Percentiles rank a stretch among this genome's conserved stretches.
phyloP scores from a whole-genome alignment of 2,888 invertebrate genomes.

The Liposcelis brunnea region DNA sequence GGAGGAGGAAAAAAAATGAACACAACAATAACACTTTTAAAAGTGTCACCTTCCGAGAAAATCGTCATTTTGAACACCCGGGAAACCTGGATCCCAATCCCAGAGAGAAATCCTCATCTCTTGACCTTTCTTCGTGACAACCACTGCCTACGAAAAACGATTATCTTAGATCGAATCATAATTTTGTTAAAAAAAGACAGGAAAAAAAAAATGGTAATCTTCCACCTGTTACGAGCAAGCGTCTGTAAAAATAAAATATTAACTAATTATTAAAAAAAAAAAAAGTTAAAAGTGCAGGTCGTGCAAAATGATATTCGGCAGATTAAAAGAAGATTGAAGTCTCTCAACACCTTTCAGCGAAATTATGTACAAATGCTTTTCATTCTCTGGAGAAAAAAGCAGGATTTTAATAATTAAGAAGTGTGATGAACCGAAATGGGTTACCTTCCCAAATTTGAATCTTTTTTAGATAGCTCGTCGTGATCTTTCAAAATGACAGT shows the following conservation, averaged over 20 bases:
- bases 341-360: no score
- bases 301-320: background rate
- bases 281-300: background rate
- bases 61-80: constrained; percentile 63
- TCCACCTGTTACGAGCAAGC: no score
- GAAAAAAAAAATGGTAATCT: background rate
- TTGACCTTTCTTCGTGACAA: constrained; percentile 58
- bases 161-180: background rate
- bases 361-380: no score
- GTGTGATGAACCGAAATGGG: background rate
- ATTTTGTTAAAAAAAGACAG: constrained; percentile 3
- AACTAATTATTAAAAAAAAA: background rate
- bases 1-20: constrained; percentile 14
- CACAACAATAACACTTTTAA: constrained; percentile 10
- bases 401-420: background rate
- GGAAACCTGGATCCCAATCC: constrained; percentile 70
- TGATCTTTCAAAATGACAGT: constrained; percentile 67
- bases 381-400: constrained; percentile 1
- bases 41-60: constrained; percentile 55
- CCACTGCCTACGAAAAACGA: constrained; percentile 41
- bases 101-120: constrained; percentile 55
- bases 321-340: background rate
- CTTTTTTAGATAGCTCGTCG: constrained; percentile 64
- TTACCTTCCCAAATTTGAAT: constrained; percentile 77
- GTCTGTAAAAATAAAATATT: background rate